These are phyloP conservation scores for Falcaria lacertinaria DNA, from an alignment of 2,888 invertebrate genomes.

Conservation along the genomic window DNA sequence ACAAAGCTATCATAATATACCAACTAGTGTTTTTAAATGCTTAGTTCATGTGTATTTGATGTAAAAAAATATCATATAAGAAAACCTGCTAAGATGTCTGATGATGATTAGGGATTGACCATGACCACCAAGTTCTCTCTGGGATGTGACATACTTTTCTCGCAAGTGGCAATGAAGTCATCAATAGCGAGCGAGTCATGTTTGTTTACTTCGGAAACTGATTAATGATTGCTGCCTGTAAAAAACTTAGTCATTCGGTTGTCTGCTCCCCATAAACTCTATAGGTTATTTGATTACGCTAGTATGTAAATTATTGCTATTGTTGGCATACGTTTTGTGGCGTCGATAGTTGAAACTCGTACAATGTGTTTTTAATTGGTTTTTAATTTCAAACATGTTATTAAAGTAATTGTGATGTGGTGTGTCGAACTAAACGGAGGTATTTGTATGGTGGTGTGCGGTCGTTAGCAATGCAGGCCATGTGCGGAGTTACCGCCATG, in stretches of 20 bases:
- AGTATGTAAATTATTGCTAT: background rate
- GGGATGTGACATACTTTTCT: too few species aligned
- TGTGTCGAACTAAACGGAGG: conserved; percentile 30
- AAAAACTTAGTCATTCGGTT: background rate
- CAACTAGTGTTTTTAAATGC: too few species aligned
- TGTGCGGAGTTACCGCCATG: conserved; percentile 49
- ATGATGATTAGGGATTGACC: too few species aligned
- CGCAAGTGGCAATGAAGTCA: background rate
- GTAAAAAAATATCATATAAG: too few species aligned
- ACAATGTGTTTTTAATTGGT: background rate
- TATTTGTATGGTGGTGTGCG: conserved; percentile 33
- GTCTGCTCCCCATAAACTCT: background rate
- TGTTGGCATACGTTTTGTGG: background rate
- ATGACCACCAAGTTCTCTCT: too few species aligned
- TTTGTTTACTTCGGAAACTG: conserved; percentile 11
- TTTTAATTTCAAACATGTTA: background rate
- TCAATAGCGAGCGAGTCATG: conserved; percentile 7
- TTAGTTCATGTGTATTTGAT: too few species aligned
- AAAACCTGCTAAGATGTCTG: too few species aligned
- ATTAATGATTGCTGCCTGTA: background rate
- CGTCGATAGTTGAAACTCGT: background rate
- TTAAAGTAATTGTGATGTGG: background rate
- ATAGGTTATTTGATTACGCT: background rate
- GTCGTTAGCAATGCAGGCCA: conserved; percentile 62
- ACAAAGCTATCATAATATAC: too few species aligned